Evolutionary conservation across 2,113 vertebrate genomes (phyloP), one percentile per base, ranked within the genome.

Genomic region (Willisornis vidua): DNA sequence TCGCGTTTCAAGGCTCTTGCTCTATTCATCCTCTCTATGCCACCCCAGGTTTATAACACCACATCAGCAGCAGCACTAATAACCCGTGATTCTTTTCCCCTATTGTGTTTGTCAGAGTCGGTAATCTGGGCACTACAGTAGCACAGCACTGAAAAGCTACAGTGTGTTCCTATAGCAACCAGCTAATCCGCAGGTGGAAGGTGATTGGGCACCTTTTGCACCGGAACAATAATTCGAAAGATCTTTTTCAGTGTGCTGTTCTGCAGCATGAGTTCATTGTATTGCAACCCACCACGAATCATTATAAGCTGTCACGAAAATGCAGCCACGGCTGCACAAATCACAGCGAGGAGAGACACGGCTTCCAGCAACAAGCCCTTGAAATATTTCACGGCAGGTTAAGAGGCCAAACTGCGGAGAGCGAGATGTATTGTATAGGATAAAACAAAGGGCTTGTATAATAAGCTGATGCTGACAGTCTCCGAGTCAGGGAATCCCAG

Each of bases 121-220:
- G 87, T 92, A 82, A 94, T 97, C 91, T 92, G 95, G 92, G 86
- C 86, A 74, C 91, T 82, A 51, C 88, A 91, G 96, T 52, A 91
- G 70, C 29, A 7, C 76, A 16, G 93, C 83, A 9, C 82, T 96
- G 96, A 96, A 95, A 94, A 97, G 87, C 84, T 72, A 95, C 84
- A 14, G 75, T 28, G 95, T 10, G 95, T 97, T 97, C 96, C 96
- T 96, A 94, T 97, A 90, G 95, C 93, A 98, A 97, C 97, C 51
- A 22, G 16, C 71, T 95, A 97, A 97, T 96, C 93, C 43, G 68
- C 92, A 97, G 94, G 93, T 97, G 90, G 94, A 93, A 95, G 89
- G 94, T 93, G 94, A 96, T 83, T 93, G 94, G 95, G 85, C 48
- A 72, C 88, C 87, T 96, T 82, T 85, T 95, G 96, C 85, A 97